Percentiles rank a stretch among this genome's conserved stretches.
Evolutionary conservation across 2,113 vertebrate species (phyloP).

Genomic region (Junco hyemalis): DNA sequence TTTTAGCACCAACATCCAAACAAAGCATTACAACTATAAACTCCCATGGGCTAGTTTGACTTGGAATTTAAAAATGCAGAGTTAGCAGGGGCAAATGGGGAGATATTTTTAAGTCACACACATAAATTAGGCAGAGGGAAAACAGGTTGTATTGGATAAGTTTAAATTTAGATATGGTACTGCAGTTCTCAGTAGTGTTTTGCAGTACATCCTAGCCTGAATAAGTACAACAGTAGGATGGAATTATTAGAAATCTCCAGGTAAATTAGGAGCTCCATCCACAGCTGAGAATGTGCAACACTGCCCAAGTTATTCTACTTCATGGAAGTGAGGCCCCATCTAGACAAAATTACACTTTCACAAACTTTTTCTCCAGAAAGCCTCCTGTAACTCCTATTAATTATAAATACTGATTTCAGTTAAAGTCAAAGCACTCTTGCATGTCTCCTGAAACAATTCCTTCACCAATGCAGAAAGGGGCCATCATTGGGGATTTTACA

Average conservation of each 20-base stretch:
- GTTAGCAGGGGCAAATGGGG: not conserved
- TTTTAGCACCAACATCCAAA: slow-evolving; percentile 17
- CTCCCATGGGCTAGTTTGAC: not conserved
- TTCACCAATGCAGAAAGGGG: not conserved
- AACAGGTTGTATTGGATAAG: not conserved
- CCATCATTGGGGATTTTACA: not conserved
- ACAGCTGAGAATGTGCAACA: not conserved
- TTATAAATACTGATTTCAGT: not conserved
- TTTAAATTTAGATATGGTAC: not conserved
- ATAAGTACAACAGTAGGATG: not conserved
- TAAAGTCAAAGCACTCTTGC: not conserved
- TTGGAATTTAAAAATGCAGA: not conserved
- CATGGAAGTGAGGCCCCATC: not conserved
- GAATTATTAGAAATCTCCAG: not conserved
- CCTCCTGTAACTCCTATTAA: not conserved
- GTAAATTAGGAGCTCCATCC: not conserved
- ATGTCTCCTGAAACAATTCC: not conserved
- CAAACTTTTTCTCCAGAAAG: not conserved
- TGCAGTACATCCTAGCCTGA: not conserved
- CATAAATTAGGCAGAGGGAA: not conserved
- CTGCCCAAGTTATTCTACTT: not conserved
- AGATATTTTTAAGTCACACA: not conserved
- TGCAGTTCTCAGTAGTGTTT: not conserved
- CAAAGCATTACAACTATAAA: not conserved
- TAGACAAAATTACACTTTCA: not conserved